Evolutionary conservation across 2,797 vertebrate genomes (phyloP), one percentile per base, ranked within the genome.

Genomic region (Sebastes reedi): DNA sequence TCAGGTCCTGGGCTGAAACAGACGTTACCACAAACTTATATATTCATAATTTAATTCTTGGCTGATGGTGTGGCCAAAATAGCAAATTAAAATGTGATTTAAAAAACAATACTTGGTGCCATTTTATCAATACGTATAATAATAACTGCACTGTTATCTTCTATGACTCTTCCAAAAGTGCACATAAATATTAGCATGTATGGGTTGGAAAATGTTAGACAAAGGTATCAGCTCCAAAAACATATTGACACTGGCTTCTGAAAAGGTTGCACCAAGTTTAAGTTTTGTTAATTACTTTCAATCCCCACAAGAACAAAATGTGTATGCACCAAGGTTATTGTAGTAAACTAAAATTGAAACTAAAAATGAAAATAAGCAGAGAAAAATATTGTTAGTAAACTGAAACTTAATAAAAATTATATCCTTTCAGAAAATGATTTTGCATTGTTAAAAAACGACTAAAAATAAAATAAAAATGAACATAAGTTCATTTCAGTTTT

Each of bases 1-100:
- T 97, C 70, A 99, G 95, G 85, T 99, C 97, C 93, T 97, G 96
- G 81, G 93, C 97, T 98, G 90, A 61, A 97, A 92, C 0, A 70
- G 8, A 87, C 29, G 27, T 24, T 4, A 71, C 14, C 54, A 78
- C 27, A 72, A 75, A 30, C 10, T 18, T 16, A 32, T 2, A 64
- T 3, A 39, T 52, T 69, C 16, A 75, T 4, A 14, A 56, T 62
- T 13, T 8, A 4, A 27, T n/a, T 8, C 34, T 4, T 58, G 42
- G n/a, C 56, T 30, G 3, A 56, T 4, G 58, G 3, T 39, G 30
- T 13, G 22, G 9, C 11, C 25, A 29, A 72, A 61, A 74, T 1
- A 14, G 12, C 3, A 27, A 39, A 32, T 64, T 6, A 30, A 58
- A 58, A 29, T 54, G 14, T 7, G 3, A 50, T 25, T 59, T 42